phyloP scores from a whole-genome alignment of 2,797 vertebrate species.

The Artibeus lituratus region DNA sequence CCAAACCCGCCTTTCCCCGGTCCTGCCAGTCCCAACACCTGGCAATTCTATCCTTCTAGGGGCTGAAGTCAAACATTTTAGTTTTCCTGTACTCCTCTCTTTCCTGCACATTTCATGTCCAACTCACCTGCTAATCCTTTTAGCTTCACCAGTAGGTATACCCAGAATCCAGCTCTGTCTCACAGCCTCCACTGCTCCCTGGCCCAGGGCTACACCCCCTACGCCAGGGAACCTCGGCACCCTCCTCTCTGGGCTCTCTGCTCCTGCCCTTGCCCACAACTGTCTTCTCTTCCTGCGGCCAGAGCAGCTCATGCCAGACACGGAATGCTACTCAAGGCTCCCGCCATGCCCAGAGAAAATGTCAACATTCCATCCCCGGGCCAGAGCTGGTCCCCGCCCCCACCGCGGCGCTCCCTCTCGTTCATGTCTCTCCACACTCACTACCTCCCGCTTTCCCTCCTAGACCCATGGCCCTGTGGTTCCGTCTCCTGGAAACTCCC shows the following conservation, averaged over 20 bases:
- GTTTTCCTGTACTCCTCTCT: background rate
- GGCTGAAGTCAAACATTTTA: background rate
- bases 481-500: background rate
- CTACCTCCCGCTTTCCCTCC: background rate
- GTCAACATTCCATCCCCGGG: accelerated
- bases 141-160: background rate
- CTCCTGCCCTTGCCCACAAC: background rate
- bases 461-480: too few species aligned
- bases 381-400: too few species aligned
- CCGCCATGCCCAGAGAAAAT: background rate
- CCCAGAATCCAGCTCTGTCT: background rate
- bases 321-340: background rate
- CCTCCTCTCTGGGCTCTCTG: background rate
- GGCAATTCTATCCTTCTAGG: background rate
- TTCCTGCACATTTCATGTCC: background rate
- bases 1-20: background rate
- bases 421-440: background rate
- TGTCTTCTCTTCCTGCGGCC: background rate
- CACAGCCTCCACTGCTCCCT: background rate
- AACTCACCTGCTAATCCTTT: background rate
- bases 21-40: background rate
- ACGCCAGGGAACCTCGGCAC: background rate
- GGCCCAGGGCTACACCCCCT: background rate
- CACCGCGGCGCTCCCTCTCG: accelerated
- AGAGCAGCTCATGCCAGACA: accelerated